A percentile compares a stretch with the other conserved stretches of the same genome.
Evolutionary conservation across 2,888 invertebrate genomes (phyloP).

Genomic region (Limenitis arthemis): DNA sequence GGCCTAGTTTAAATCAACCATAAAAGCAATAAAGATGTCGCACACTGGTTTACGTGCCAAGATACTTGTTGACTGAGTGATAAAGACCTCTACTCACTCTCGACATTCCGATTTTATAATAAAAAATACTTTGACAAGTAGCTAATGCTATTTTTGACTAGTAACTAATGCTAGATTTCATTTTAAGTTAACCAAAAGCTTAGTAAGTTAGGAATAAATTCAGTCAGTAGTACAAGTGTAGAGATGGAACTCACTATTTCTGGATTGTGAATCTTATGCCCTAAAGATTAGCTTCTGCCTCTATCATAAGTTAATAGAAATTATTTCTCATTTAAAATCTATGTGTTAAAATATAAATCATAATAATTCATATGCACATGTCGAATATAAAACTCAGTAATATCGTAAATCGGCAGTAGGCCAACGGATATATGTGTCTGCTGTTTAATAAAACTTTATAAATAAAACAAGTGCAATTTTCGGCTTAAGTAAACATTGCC

Average conservation of each 20-base stretch:
- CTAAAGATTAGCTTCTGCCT: too few relatives aligned
- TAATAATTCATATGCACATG: background rate
- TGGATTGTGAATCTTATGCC: too few relatives aligned
- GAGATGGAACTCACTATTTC: too few relatives aligned
- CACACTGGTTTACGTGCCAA: conserved; percentile 11
- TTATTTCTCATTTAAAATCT: too few relatives aligned
- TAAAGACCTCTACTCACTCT: conserved; percentile 9
- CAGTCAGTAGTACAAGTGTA: too few relatives aligned
- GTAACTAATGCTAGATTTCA: background rate
- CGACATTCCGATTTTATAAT: background rate
- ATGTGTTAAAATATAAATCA: too few relatives aligned
- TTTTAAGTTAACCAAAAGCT: background rate
- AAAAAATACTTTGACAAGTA: background rate
- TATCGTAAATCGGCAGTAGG: background rate
- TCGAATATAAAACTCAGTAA: background rate
- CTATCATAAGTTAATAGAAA: too few relatives aligned
- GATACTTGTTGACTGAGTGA: background rate
- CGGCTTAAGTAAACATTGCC: conserved; percentile 11
- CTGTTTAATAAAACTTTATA: background rate
- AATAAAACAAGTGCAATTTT: background rate
- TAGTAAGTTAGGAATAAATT: too few relatives aligned
- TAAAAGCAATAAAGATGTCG: conserved; percentile 5
- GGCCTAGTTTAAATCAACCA: conserved; percentile 4
- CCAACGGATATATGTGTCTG: background rate
- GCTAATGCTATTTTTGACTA: background rate